phyloP scores from a whole-genome alignment of 1,140 invertebrate genomes.

The Carcinoscorpius rotundicauda region DNA sequence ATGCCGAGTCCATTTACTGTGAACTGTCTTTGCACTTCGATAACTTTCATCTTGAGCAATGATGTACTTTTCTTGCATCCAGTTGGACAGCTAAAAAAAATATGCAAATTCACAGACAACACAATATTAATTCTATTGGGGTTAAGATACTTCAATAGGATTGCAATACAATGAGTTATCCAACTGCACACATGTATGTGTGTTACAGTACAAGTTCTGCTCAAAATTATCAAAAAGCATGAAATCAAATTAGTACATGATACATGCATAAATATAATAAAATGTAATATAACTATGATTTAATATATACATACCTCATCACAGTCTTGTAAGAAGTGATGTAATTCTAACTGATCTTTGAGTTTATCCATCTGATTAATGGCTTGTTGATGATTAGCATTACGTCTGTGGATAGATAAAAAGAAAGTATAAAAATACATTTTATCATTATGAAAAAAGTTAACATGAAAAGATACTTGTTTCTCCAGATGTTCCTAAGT shows the following conservation, averaged over 20 bases:
- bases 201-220: too few species aligned
- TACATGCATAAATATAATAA: not conserved
- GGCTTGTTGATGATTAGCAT: slow-evolving; percentile 78
- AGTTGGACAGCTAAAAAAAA: slow-evolving; percentile 50
- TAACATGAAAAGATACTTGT: too few species aligned
- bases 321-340: slow-evolving; percentile 95
- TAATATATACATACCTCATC: slow-evolving; percentile 52
- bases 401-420: slow-evolving; percentile 40
- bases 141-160: too few species aligned
- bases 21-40: slow-evolving; percentile 92
- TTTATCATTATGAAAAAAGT: too few species aligned
- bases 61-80: slow-evolving; percentile 98
- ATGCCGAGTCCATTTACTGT: slow-evolving; percentile 98
- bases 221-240: too few species aligned
- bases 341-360: slow-evolving; percentile 83
- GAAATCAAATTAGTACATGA: too few species aligned
- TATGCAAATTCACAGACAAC: not conserved
- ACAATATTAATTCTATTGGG: too few species aligned
- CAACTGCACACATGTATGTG: too few species aligned
- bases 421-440: too few species aligned
- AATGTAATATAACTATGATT: not conserved
- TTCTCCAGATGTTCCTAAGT: too few species aligned
- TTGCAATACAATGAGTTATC: too few species aligned
- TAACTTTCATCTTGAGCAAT: slow-evolving; percentile 98
- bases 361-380: slow-evolving; percentile 83